Percentiles rank a stretch among this genome's conserved stretches.
Conservation (phyloP, 2,888 invertebrate species). For the Euphydryas editha region DNA sequence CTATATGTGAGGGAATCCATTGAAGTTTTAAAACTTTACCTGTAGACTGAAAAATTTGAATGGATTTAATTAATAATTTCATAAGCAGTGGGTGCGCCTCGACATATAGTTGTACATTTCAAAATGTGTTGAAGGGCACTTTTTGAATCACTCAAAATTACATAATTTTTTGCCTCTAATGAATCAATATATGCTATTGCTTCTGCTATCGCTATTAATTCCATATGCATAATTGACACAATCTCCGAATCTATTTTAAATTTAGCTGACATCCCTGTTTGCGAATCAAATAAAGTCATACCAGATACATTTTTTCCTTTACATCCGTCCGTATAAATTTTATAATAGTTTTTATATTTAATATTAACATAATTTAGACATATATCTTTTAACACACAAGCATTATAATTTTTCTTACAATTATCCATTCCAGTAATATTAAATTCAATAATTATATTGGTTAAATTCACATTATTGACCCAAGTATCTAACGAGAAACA, state of each 20-base stretch:
- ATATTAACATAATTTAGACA: background rate
- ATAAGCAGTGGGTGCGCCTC: background rate
- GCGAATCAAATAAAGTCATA: no score
- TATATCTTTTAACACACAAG: background rate
- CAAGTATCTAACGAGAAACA: background rate
- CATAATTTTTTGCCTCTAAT: background rate
- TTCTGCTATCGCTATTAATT: background rate
- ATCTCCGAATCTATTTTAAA: background rate
- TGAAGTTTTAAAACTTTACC: no score
- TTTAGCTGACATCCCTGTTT: background rate
- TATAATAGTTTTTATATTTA: background rate
- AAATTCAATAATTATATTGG: background rate
- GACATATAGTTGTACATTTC: background rate
- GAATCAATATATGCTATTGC: background rate
- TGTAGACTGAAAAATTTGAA: no score
- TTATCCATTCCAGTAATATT: background rate
- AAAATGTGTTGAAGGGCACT: background rate
- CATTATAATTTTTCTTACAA: background rate
- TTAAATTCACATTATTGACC: background rate
- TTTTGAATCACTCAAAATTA: background rate
- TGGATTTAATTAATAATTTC: no score
- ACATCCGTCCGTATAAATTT: background rate
- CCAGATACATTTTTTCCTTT: no score
- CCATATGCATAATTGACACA: background rate
- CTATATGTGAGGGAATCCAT: no score